Evolutionary conservation across 1,140 invertebrate genomes (phyloP).

Genomic region (Drosophila yakuba): DNA sequence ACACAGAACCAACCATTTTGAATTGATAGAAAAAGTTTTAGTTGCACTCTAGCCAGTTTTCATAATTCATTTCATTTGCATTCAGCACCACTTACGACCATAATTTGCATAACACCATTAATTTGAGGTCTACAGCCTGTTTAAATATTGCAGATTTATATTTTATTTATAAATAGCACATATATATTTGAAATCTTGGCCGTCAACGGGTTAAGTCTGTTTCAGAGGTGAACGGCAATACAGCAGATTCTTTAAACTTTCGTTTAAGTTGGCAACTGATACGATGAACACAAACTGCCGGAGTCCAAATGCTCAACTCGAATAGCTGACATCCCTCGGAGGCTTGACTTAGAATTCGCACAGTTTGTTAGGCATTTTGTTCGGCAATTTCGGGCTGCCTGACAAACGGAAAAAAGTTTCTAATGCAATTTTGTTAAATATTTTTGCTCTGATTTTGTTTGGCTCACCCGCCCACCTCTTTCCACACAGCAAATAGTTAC

Average conservation of each 20-base stretch:
- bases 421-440: conserved; percentile 75
- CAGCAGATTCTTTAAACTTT: conserved; percentile 21
- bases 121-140: neutral
- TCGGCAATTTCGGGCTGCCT: conserved; percentile 36
- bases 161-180: no score
- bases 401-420: conserved; percentile 54
- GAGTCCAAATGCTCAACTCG: conserved; percentile 7
- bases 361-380: conserved; percentile 57
- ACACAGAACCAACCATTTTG: neutral
- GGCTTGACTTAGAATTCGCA: conserved; percentile 16
- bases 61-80: neutral
- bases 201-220: conserved; percentile 16
- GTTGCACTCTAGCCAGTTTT: neutral
- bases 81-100: neutral
- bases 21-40: conserved; percentile 5
- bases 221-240: neutral
- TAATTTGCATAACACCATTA: neutral
- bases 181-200: no score
- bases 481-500: conserved; percentile 48
- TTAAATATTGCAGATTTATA: no score
- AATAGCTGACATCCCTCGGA: conserved; percentile 16
- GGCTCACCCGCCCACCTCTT: conserved; percentile 4
- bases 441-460: conserved; percentile 67
- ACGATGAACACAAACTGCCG: conserved; percentile 16
- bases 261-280: conserved; percentile 30